These are phyloP conservation scores for Cephalotes varians DNA, from an alignment of 2,888 invertebrate genomes.

Conservation along the genomic window DNA sequence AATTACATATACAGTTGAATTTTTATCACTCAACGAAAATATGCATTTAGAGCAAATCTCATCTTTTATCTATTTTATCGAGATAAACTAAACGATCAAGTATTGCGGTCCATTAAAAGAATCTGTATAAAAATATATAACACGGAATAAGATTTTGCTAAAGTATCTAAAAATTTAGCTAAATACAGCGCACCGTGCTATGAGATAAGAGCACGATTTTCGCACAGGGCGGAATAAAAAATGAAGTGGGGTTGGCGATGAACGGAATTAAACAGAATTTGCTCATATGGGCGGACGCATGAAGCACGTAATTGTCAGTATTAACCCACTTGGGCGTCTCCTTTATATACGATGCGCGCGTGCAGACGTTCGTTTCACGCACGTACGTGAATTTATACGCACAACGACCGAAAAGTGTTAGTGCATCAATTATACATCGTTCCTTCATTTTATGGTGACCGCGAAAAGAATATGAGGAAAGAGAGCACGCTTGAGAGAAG, in stretches of 20 bases:
- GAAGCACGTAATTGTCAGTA: constrained; percentile 79
- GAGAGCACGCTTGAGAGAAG: constrained; percentile 40
- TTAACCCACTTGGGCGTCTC: constrained; percentile 83
- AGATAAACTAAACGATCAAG: not conserved
- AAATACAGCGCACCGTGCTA: not conserved
- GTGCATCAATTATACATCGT: constrained; percentile 70
- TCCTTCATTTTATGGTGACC: constrained; percentile 61
- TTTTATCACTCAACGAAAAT: not conserved
- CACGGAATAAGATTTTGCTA: too few species aligned
- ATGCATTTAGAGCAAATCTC: not conserved
- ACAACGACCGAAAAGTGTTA: constrained; percentile 54
- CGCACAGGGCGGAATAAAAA: constrained; percentile 52
- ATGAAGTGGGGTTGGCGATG: constrained; percentile 59
- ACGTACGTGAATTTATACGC: constrained; percentile 62
- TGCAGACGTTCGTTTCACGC: constrained; percentile 55
- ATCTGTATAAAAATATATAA: not conserved
- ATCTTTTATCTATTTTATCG: not conserved
- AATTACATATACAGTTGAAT: not conserved
- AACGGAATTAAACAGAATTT: constrained; percentile 76
- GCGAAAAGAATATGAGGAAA: constrained; percentile 51
- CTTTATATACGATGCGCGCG: constrained; percentile 67
- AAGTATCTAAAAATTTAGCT: too few species aligned
- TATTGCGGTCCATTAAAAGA: not conserved
- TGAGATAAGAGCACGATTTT: constrained; percentile 20
- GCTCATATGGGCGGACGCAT: constrained; percentile 74